phyloP scores from a whole-genome alignment of 2,113 vertebrate species.

The Crotalus tigris region DNA sequence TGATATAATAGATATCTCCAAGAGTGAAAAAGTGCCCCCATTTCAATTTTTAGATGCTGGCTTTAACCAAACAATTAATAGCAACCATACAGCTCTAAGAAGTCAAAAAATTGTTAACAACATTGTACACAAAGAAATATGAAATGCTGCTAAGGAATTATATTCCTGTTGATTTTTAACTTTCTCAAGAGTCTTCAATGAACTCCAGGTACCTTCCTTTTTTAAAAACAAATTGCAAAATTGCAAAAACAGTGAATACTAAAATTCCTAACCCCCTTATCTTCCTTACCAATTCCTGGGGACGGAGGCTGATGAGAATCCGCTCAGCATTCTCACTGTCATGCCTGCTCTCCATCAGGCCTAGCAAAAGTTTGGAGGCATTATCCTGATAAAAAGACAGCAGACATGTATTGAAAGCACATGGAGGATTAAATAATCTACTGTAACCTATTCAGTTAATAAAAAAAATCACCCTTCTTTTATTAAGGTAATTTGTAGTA shows the following conservation, averaged over 20 bases:
- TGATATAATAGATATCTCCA: neutral
- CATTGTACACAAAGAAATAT: neutral
- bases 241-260: neutral
- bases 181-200: too few relatives aligned
- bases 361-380: slow-evolving; percentile 93
- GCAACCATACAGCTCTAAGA: neutral
- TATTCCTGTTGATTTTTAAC: neutral
- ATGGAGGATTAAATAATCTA: neutral
- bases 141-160: neutral
- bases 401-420: neutral
- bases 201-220: neutral
- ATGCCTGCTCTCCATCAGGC: slow-evolving; percentile 95
- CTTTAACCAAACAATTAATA: neutral
- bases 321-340: slow-evolving; percentile 94
- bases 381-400: slow-evolving; percentile 80
- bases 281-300: slow-evolving; percentile 86
- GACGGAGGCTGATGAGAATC: slow-evolving; percentile 93
- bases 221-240: neutral
- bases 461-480: neutral
- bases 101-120: neutral
- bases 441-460: neutral
- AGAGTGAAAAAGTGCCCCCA: neutral
- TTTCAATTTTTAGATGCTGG: neutral
- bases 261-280: neutral
- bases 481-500: neutral